Conservation (phyloP, 2,113 vertebrate species). For the Scomber scombrus region DNA sequence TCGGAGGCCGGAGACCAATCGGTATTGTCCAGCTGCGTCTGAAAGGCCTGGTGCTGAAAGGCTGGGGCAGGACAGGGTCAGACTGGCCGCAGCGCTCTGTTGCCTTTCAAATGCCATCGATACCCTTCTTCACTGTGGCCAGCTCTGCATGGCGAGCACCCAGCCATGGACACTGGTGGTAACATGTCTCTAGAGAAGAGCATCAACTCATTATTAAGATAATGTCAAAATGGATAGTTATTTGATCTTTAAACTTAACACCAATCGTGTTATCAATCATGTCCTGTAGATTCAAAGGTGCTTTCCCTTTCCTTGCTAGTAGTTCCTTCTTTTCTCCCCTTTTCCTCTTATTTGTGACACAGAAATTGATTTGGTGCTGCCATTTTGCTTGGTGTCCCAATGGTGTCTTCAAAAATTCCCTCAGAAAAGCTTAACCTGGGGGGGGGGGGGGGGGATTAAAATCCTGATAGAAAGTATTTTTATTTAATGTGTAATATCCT, state of each 20-base stretch:
- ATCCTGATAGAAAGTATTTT: no score
- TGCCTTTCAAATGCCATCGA: slow-evolving; percentile 79
- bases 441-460: no score
- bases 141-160: slow-evolving; percentile 41
- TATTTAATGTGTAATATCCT: no score
- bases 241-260: background rate
- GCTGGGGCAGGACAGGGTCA: slow-evolving; percentile 76
- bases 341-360: background rate
- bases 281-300: background rate
- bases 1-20: slow-evolving; percentile 61
- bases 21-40: slow-evolving; percentile 81
- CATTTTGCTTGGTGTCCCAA: background rate
- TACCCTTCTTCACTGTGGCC: slow-evolving; percentile 49
- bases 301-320: background rate
- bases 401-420: background rate
- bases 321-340: background rate
- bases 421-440: no score
- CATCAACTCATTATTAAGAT: background rate
- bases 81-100: slow-evolving; percentile 71
- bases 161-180: background rate
- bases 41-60: slow-evolving; percentile 78
- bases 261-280: background rate
- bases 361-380: background rate
- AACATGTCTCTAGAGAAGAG: background rate
- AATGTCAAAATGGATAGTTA: background rate